Evolutionary conservation across 2,113 vertebrate species (phyloP).

Genomic region (Scophthalmus maximus): DNA sequence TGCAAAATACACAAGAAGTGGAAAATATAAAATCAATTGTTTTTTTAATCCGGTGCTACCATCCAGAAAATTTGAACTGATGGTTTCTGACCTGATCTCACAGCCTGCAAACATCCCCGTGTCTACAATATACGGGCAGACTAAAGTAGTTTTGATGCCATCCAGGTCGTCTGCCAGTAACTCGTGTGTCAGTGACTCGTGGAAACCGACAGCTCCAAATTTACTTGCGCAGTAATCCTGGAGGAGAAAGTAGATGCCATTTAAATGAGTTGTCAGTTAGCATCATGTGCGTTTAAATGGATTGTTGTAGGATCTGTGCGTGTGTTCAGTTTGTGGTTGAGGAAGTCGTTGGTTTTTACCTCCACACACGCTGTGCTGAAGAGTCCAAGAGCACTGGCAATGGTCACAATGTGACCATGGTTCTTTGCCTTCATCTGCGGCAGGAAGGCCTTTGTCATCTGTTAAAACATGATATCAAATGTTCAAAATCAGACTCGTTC

Average conservation of each 20-base stretch:
- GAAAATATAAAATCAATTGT: rapidly evolving
- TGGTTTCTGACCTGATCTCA: slow-evolving; percentile 67
- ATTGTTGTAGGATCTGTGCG: neutral
- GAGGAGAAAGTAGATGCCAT: neutral
- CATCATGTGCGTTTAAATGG: neutral
- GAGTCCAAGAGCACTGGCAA: slow-evolving; percentile 70
- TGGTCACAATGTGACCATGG: slow-evolving; percentile 68
- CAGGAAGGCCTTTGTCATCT: slow-evolving; percentile 79
- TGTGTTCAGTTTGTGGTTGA: neutral
- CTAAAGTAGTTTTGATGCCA: slow-evolving; percentile 78
- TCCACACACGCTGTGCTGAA: slow-evolving; percentile 77
- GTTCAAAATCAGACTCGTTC: too few species aligned
- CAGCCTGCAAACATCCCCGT: slow-evolving; percentile 78
- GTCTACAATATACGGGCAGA: slow-evolving; percentile 79
- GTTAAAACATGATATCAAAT: slow-evolving; percentile 6
- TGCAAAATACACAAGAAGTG: slow-evolving; percentile 5
- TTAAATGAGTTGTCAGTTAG: neutral
- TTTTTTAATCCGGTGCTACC: neutral
- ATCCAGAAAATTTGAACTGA: neutral
- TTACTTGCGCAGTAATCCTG: slow-evolving; percentile 84
- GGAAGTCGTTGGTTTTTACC: slow-evolving; percentile 34
- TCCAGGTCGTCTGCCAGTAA: slow-evolving; percentile 68
- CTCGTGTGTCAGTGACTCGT: slow-evolving; percentile 79
- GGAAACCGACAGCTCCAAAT: slow-evolving; percentile 80
- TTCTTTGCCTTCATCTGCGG: slow-evolving; percentile 70